A percentile compares a stretch with the other conserved stretches of the same genome.
These are phyloP conservation scores for Lemur catta DNA, from an alignment of 2,797 vertebrate species.

Conservation along the genomic window DNA sequence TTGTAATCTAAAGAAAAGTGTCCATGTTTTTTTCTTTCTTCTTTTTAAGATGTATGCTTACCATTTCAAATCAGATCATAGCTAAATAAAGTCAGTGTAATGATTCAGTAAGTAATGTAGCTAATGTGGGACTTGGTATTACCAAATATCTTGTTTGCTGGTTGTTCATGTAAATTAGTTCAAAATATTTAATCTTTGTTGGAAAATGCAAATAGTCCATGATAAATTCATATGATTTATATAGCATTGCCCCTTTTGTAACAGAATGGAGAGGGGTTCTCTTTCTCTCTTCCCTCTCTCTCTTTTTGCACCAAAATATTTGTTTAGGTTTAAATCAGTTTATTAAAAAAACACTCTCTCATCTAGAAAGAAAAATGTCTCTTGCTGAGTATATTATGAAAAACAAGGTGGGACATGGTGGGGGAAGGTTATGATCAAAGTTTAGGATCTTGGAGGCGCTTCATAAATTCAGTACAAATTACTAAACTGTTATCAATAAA, in stretches of 20 bases:
- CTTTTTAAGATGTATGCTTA: not conserved
- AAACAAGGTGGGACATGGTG: not conserved
- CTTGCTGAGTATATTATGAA: not conserved
- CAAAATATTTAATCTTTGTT: slow-evolving; percentile 3
- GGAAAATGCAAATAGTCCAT: not conserved
- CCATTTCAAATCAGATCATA: slow-evolving; percentile 23
- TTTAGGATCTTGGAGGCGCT: not conserved
- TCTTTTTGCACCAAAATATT: not conserved
- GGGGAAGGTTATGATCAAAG: not conserved
- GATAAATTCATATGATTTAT: not conserved
- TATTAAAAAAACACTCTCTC: not conserved
- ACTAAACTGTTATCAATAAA: not conserved
- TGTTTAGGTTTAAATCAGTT: not conserved
- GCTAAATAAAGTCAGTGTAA: not conserved
- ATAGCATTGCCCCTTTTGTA: not conserved
- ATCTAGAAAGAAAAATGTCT: not conserved
- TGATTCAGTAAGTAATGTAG: not conserved
- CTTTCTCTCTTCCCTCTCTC: not conserved
- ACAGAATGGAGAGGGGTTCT: not conserved
- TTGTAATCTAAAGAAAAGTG: not conserved
- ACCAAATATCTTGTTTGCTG: not conserved
- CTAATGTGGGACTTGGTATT: not conserved
- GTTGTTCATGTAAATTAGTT: slow-evolving; percentile 18
- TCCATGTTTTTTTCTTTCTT: not conserved
- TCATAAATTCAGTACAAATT: not conserved